These are phyloP conservation scores for Chaenocephalus aceratus DNA, from an alignment of 2,113 vertebrate genomes.

Conservation along the genomic window DNA sequence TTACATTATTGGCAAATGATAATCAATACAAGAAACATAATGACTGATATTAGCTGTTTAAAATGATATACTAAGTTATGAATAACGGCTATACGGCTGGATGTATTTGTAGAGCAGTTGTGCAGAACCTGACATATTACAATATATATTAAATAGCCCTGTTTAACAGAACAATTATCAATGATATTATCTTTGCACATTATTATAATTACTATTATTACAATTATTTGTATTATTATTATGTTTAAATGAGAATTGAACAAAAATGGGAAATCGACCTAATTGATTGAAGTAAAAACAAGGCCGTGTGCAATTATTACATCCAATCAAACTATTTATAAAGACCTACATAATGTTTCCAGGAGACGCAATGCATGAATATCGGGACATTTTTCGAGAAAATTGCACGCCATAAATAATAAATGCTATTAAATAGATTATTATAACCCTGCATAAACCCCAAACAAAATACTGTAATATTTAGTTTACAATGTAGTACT, in stretches of 20 bases:
- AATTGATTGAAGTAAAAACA: not conserved
- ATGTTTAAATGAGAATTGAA: not conserved
- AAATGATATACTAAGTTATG: not conserved
- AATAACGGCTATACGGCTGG: not conserved
- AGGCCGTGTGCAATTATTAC: no score
- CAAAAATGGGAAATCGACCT: no score
- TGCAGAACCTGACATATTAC: not conserved
- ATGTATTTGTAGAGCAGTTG: not conserved
- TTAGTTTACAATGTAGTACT: not conserved
- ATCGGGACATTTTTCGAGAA: not conserved
- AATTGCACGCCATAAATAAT: not conserved
- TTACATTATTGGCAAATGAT: not conserved
- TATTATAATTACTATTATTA: slow-evolving; percentile 10
- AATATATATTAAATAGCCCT: not conserved
- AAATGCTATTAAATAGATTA: not conserved
- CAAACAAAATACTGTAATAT: not conserved
- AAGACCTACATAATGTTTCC: not conserved
- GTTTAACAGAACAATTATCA: not conserved
- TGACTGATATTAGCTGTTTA: not conserved
- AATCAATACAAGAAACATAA: no score
- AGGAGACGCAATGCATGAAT: not conserved
- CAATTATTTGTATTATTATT: no score
- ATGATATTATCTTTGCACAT: not conserved
- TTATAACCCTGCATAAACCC: not conserved
- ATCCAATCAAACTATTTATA: not conserved